These are phyloP conservation scores for Chrysogorgia sp. DNA, from an alignment of 92 coral and sea anemone species.

Conservation along the genomic window DNA sequence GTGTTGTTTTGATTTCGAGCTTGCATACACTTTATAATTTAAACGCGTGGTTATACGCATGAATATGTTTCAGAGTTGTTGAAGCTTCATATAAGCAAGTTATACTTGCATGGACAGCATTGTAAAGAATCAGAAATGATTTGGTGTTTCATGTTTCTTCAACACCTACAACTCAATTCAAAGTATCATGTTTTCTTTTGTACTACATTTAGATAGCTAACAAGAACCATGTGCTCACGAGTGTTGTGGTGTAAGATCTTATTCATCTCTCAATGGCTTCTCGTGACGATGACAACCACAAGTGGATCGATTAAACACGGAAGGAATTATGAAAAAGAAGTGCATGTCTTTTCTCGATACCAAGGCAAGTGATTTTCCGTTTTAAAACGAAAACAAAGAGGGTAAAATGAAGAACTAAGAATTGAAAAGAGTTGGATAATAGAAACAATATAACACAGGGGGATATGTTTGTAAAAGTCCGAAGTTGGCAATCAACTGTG, in stretches of 20 bases:
- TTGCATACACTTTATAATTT: no score
- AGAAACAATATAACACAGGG: background rate
- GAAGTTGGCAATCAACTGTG: background rate
- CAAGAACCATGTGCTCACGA: conserved; percentile 14
- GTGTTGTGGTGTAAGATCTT: background rate
- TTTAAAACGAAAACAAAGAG: background rate
- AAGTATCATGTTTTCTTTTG: background rate
- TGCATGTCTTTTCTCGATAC: background rate
- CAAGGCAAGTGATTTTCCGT: conserved; percentile 22
- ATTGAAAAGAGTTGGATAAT: background rate
- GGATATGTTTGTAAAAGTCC: background rate
- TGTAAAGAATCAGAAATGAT: no score
- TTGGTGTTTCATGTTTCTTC: no score
- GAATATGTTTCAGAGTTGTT: no score
- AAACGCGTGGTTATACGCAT: no score
- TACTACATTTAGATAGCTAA: background rate
- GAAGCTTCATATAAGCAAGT: no score
- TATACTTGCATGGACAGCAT: no score
- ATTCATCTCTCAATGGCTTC: conserved; percentile 6
- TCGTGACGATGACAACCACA: background rate
- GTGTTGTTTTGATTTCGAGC: no score
- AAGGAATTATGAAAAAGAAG: conserved; percentile 9
- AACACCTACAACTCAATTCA: background rate
- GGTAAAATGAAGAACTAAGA: background rate
- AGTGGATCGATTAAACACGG: conserved; percentile 7